Base-by-base conservation (phyloP, 2,888 invertebrate species). In the Odontocolon sp. region DNA sequence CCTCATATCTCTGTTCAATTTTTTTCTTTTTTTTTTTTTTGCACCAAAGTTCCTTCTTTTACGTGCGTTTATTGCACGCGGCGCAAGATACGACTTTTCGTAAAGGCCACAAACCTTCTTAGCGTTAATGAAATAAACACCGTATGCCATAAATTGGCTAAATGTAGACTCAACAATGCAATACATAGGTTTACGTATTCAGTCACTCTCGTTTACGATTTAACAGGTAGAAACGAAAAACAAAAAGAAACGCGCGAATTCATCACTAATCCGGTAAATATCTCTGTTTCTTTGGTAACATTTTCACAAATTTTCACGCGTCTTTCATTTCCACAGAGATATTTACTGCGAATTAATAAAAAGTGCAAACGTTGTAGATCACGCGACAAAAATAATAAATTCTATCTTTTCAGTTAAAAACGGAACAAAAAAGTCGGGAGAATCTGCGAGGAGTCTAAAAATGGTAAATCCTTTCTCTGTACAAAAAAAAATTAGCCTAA, bases 31-130 rank as follows among this genome's bases (percentile, higher is more conserved):
- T 36, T 56, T 75, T 71, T 59, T 77, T 71, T 40, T 68, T 70
- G 72, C 80, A 80, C 80, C 80, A 80, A 80, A 80, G 80, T 80
- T 80, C 77, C 77, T 80, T 68, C 70, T 54, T 68, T 63, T 67
- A 67, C 52, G 69, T 63, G 78, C 72, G 78, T 70, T 78, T 66
- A 11, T 61, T 31, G 74, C 67, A 50, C 59, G n/a, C 36, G 33
- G 33, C 45, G 68, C 52, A 31, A 63, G 31, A 69, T 70, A 70
- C 56, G 42, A 57, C 26, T 45, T 70, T 45, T 67, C 59, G 42
- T 52, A 40, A 59, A 63, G 68, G 61, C 61, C 66, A 59, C 73
- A 66, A 73, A 70, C 69, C 70, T 72, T 67, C 61, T 45, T 70
- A 76, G 78, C 31, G 23, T 66, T 67, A 64, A 67, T 31, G 47